phyloP scores from a whole-genome alignment of 2,113 vertebrate species.

The Lonchura striata region DNA sequence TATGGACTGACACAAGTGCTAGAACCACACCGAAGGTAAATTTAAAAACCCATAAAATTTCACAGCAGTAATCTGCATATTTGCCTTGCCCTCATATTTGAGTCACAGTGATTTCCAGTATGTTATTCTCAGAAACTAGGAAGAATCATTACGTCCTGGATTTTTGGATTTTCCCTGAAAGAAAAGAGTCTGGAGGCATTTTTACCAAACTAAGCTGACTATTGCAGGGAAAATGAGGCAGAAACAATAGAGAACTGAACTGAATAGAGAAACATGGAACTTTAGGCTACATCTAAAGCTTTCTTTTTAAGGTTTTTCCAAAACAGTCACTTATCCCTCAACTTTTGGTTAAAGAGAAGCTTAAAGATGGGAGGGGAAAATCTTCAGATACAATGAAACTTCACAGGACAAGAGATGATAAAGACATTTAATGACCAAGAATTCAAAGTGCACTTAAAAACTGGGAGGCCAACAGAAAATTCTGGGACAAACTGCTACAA shows the following conservation, averaged over 20 bases:
- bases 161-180: not conserved
- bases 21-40: not conserved
- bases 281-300: not conserved
- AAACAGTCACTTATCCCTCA: not conserved
- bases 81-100: not conserved
- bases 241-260: not conserved
- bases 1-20: not conserved
- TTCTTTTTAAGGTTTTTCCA: not conserved
- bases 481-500: not conserved
- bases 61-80: not conserved
- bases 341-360: not conserved
- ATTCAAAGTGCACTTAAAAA: not conserved
- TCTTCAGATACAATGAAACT: not conserved
- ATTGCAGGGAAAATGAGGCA: not conserved
- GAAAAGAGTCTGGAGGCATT: not conserved
- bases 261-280: not conserved
- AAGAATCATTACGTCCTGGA: not conserved
- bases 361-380: not conserved
- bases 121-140: not conserved
- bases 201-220: not conserved
- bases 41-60: not conserved
- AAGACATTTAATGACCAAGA: not conserved
- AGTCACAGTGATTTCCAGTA: not conserved
- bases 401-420: not conserved
- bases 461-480: not conserved